Evolutionary conservation across 2,113 vertebrate genomes (phyloP).

Genomic region (Chlamydotis undulata): DNA sequence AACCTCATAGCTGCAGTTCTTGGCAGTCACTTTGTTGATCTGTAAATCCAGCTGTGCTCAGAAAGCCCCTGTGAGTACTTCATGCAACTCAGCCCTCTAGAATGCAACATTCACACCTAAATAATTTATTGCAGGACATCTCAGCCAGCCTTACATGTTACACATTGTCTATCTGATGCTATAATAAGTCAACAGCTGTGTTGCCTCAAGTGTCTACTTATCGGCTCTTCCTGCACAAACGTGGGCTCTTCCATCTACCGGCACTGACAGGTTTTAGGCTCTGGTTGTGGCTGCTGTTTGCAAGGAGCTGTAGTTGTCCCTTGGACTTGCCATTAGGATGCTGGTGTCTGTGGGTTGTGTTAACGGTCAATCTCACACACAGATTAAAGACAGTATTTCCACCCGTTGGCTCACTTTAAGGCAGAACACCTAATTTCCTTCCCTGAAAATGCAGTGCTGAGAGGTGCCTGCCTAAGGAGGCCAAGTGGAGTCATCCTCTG

Average conservation of each 20-base stretch:
- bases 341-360: neutral
- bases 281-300: neutral
- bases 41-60: neutral
- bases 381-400: neutral
- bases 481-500: neutral
- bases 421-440: neutral
- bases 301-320: neutral
- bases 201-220: neutral
- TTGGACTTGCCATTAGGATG: neutral
- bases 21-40: neutral
- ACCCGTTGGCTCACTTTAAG: rapidly evolving
- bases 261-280: neutral
- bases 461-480: neutral
- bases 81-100: neutral
- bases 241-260: neutral
- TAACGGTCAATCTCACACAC: neutral
- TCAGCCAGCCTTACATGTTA: neutral
- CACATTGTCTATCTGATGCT: neutral
- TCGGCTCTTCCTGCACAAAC: neutral
- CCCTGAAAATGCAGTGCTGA: neutral
- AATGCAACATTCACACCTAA: neutral
- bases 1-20: neutral
- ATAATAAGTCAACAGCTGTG: neutral
- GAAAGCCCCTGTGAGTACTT: neutral
- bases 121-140: neutral